Base-by-base conservation (phyloP, 1,140 invertebrate genomes). In the Orius insidiosus region DNA sequence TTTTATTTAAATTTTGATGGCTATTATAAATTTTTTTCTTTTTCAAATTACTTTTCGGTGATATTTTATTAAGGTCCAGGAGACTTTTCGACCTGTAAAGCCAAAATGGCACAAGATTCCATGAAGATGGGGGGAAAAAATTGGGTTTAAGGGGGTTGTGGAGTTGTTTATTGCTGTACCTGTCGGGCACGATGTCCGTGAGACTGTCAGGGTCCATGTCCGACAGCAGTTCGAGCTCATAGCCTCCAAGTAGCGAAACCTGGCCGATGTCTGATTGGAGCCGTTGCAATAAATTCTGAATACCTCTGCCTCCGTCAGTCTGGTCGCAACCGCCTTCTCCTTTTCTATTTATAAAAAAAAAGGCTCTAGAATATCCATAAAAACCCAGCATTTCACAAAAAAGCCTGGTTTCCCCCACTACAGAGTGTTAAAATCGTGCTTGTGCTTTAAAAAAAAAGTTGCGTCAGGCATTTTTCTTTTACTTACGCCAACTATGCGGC, bases 201-300 rank as follows among this genome's bases (percentile, higher is more conserved):
- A 85, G 63, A 51, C 77, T 82, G 47, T 85, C 80, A 16, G 81
- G 81, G 64, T 86, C 80, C 81, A 85, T 85, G 56, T 85, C 81
- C 50, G 80, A 82, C 4, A 85, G 63, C 2, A 84, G 66, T 60
- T 86, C 81, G 55, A 85, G 62, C 52, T 85, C 81, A 39, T 76
- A 74, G 43, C 78, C 81, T 53, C 79, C 78, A 37, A 85, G 70
- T n/a, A 85, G 60, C 9, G 80, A 82, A 51, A 85, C 78, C 59
- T 84, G 80, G 50, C 79, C 79, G 8, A 83, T 67, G 60, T 85
- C 82, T 34, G 76, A 75, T 54, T 82, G 78, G 46, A 85, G 62
- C 30, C 78, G 71, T 5, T 76, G 78, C 5, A 86, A 60, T 56
- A 60, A 61, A 53, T 70, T 52, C 67, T 68, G 36, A 58, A 65